Percentiles rank a stretch among this genome's conserved stretches.
Conservation (phyloP, 2,888 invertebrate genomes). For the Hirudinaria manillensis region DNA sequence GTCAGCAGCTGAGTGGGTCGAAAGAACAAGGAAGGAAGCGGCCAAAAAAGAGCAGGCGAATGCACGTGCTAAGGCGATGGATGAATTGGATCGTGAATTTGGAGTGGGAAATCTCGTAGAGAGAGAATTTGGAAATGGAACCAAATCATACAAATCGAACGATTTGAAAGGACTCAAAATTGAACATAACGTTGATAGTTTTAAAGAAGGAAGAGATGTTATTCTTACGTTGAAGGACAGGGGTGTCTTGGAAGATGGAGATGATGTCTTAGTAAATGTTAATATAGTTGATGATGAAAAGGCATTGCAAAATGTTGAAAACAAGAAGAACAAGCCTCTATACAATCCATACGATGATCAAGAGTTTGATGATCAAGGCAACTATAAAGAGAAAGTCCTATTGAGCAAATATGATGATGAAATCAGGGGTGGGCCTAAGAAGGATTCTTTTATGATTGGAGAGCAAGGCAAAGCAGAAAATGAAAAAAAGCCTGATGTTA, state of each 20-base stretch:
- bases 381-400: constrained; percentile 62
- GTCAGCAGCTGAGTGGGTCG: constrained; percentile 68
- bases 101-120: constrained; percentile 79
- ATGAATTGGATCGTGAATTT: constrained; percentile 90
- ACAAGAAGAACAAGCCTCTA: constrained; percentile 73
- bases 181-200: constrained; percentile 68
- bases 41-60: constrained; percentile 77
- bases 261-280: constrained; percentile 76
- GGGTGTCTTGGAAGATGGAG: constrained; percentile 71
- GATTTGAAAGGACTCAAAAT: constrained; percentile 77
- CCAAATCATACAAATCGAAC: constrained; percentile 64
- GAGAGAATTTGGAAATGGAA: constrained; percentile 61
- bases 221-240: constrained; percentile 89
- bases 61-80: constrained; percentile 79
- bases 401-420: constrained; percentile 92
- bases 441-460: constrained; percentile 70
- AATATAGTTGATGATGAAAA: constrained; percentile 55
- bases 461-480: constrained; percentile 46
- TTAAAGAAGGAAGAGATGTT: constrained; percentile 73
- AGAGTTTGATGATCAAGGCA: constrained; percentile 59
- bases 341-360: constrained; percentile 75
- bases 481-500: background rate
- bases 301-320: constrained; percentile 66
- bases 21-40: constrained; percentile 69
- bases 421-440: constrained; percentile 66